Percentiles rank a stretch among this genome's conserved stretches.
Evolutionary conservation across 1,140 invertebrate genomes (phyloP).

Genomic region (Drosophila sulfurigaster): DNA sequence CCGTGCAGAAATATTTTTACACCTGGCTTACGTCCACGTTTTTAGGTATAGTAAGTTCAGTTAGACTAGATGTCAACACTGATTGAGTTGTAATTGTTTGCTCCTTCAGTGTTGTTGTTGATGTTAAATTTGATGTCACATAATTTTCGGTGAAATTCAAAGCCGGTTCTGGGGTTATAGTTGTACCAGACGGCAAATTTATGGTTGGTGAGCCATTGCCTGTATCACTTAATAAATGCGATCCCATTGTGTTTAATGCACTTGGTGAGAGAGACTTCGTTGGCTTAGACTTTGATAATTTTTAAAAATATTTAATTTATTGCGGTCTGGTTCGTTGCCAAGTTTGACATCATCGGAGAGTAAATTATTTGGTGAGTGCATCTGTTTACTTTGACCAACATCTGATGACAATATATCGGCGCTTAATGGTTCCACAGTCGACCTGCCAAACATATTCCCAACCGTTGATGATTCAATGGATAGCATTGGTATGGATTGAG

Average conservation of each 20-base stretch:
- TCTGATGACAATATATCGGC: slow-evolving; percentile 1
- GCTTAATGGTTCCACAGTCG: background rate
- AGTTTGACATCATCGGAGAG: slow-evolving; percentile 85
- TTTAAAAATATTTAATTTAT: slow-evolving; percentile 94
- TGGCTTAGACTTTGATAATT: slow-evolving; percentile 86
- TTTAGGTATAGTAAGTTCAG: slow-evolving; percentile 61
- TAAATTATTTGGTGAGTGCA: background rate
- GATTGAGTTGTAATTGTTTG: background rate
- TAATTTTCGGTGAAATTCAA: slow-evolving; percentile 3
- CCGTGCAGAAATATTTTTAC: slow-evolving; percentile 57
- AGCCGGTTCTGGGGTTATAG: slow-evolving; percentile 71
- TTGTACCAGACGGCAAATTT: slow-evolving; percentile 75
- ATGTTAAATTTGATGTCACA: slow-evolving; percentile 7
- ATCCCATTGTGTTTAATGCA: slow-evolving; percentile 4
- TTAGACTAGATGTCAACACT: background rate
- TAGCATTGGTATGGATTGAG: background rate
- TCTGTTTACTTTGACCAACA: background rate
- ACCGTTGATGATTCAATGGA: background rate
- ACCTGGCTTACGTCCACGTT: slow-evolving; percentile 76
- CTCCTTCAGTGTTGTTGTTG: background rate
- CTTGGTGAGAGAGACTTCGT: background rate
- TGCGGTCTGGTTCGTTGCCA: slow-evolving; percentile 91
- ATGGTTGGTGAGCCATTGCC: slow-evolving; percentile 49
- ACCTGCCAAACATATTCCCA: background rate
- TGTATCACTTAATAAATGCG: slow-evolving; percentile 31